Evolutionary conservation across 1,140 invertebrate genomes (phyloP), one percentile per base, ranked within the genome.

Genomic region (Saccostrea cuccullata): DNA sequence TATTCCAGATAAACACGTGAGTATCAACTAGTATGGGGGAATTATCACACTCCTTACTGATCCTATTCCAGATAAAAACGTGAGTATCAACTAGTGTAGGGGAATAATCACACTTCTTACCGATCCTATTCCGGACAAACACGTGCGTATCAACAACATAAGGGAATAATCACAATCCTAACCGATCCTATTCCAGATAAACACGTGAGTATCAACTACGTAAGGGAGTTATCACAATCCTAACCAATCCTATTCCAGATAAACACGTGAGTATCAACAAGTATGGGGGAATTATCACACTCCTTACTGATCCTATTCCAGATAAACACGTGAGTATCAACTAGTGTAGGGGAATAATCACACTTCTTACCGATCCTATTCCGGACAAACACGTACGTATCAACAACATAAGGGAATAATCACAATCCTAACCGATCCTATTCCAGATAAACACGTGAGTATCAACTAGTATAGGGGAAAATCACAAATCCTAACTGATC

Each of bases 61-160:
- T 47, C 40, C 40, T 47, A 3, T 47, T 47, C 40, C 40, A 47
- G 40, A 47, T 47, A 47, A 47, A 47, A 2, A 47, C 40, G 40
- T 47, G 40, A 47, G 40, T 47, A 47, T 47, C 40, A 47, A 47
- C 6, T 47, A 47, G 6, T 3, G 6, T 6, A 47, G 40, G 23
- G 88, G 94, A 4, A 84, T 93, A n/a, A 91, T 95, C 70, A 93
- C 93, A 36, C 67, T 92, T 4, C 11, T 94, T 9, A 95, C 64
- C 9, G 64, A 47, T 47, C 40, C 40, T 47, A 47, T 47, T 47
- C 40, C 40, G 6, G 40, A 47, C 6, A 47, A 47, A 47, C 40
- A 47, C 40, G 40, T 47, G 40, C 2, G 40, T 47, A 47, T 47
- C 40, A 47, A 47, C 6, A 3, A 47, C 2, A 47, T 3, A 2